Evolutionary conservation across 2,888 invertebrate genomes (phyloP), one percentile per base, ranked within the genome.

Genomic region (Lithophane leautieri): DNA sequence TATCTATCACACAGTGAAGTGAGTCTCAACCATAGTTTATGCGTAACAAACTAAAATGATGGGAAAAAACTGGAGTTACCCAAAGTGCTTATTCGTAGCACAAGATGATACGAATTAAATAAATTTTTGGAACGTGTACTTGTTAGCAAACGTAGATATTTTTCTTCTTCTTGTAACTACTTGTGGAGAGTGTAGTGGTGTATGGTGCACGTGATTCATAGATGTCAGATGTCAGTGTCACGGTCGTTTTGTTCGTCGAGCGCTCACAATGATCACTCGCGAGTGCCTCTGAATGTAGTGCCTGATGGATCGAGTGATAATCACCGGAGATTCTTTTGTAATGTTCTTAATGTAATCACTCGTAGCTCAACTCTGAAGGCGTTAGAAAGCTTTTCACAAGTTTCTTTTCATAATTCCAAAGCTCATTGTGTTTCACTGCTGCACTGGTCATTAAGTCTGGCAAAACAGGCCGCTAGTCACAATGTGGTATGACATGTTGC

Each of bases 151-250:
- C 42, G 42, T 25, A 50, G 28, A 71, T 42, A 44, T 28, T 14
- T 22, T 50, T 50, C 34, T 52, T 47, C 34, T 70, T 8, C 2
- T 56, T 25, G 34, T 52, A 22, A 28, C 12, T 16, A 63, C 47
- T 47, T 22, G 76, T 40, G 3, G 16, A 52, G 34, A 61, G 34
- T 34, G 11, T 40, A 52, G 40, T 22, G 71, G 9, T 22, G 40
- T 56, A 12, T 2, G n/a, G n/a, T 11, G 19, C 63, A 76, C 76
- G 63, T 56, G 63, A 75, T n/a, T 22, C 16, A 4, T n/a, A 47
- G 47, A 75, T n/a, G n/a, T 75, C 56, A 62, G n/a, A n/a, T n/a
- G n/a, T 16, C 16, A 63, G 40, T 22, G 42, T n/a, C 12, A 25
- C 8, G 16, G n/a, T 50, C 42, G 12, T 50, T 40, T n/a, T 60